phyloP scores from a whole-genome alignment of 2,888 invertebrate species.

The Dasypolia templi region DNA sequence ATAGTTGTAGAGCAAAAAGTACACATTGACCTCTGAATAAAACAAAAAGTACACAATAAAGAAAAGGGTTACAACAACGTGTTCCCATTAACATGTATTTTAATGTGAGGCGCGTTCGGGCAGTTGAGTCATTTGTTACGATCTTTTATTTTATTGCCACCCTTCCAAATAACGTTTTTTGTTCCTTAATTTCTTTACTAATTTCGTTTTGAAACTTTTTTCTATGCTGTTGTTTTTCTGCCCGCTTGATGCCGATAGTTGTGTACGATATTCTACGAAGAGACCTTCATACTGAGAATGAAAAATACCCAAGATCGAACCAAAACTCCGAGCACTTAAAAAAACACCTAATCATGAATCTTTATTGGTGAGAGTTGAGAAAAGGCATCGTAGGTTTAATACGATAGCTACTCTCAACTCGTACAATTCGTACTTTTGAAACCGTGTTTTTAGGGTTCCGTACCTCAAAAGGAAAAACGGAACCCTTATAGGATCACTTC shows the following conservation, averaged over 20 bases:
- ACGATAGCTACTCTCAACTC: not conserved
- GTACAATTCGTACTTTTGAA: not conserved
- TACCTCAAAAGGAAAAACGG: too few relatives aligned
- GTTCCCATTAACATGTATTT: conserved; percentile 86
- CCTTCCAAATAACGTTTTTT: conserved; percentile 75
- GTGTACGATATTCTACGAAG: conserved; percentile 1
- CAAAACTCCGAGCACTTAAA: not conserved
- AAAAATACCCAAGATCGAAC: not conserved
- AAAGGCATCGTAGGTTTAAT: not conserved
- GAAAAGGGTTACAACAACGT: conserved; percentile 86
- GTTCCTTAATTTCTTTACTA: conserved; percentile 67
- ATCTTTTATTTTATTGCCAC: conserved; percentile 82
- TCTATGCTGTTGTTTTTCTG: conserved; percentile 28
- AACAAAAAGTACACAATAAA: conserved; percentile 84
- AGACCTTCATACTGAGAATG: not conserved
- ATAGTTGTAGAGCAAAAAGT: conserved; percentile 84
- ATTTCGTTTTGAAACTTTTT: conserved; percentile 57
- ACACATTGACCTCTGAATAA: conserved; percentile 88
- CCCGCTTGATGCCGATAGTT: conserved; percentile 20
- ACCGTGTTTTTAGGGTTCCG: too few relatives aligned
- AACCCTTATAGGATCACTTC: too few relatives aligned
- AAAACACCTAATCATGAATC: not conserved
- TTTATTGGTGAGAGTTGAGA: not conserved
- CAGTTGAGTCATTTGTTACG: conserved; percentile 86
- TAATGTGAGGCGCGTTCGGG: conserved; percentile 84